phyloP scores from a whole-genome alignment of 2,888 invertebrate species.

The Pterobdella sp. region DNA sequence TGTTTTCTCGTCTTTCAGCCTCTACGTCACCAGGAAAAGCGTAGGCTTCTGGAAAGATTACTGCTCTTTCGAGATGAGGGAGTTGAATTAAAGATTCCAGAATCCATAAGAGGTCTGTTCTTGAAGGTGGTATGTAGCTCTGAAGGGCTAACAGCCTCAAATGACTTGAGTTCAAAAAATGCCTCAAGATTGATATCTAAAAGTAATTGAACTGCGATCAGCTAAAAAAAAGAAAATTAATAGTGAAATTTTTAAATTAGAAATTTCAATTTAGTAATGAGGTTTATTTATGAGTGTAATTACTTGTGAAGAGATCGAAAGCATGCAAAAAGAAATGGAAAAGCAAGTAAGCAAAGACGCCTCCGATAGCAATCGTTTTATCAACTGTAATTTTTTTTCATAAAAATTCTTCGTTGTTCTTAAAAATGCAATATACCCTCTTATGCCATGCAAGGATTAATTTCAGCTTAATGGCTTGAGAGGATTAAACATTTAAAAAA shows the following conservation, averaged over 20 bases:
- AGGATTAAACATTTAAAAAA: too few relatives aligned
- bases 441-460: too few relatives aligned
- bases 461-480: too few relatives aligned
- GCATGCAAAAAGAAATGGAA: slow-evolving; percentile 41
- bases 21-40: slow-evolving; percentile 42
- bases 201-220: not conserved
- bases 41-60: slow-evolving; percentile 43
- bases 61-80: slow-evolving; percentile 41
- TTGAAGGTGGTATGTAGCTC: slow-evolving; percentile 42
- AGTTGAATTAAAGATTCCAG: slow-evolving; percentile 40
- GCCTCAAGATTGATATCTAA: slow-evolving; percentile 37
- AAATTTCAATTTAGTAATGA: not conserved
- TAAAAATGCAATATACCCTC: too few relatives aligned
- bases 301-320: slow-evolving; percentile 38
- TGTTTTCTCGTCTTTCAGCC: slow-evolving; percentile 34
- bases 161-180: slow-evolving; percentile 38
- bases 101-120: slow-evolving; percentile 39
- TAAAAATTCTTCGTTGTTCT: too few relatives aligned
- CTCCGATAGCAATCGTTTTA: slow-evolving; percentile 35
- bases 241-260: too few relatives aligned
- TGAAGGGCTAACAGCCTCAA: slow-evolving; percentile 43
- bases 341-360: slow-evolving; percentile 40
- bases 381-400: slow-evolving; percentile 29
- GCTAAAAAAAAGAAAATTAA: not conserved
- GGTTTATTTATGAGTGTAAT: not conserved